These are phyloP conservation scores for Mylabris sibirica DNA, from an alignment of 2,888 invertebrate species.

Conservation along the genomic window DNA sequence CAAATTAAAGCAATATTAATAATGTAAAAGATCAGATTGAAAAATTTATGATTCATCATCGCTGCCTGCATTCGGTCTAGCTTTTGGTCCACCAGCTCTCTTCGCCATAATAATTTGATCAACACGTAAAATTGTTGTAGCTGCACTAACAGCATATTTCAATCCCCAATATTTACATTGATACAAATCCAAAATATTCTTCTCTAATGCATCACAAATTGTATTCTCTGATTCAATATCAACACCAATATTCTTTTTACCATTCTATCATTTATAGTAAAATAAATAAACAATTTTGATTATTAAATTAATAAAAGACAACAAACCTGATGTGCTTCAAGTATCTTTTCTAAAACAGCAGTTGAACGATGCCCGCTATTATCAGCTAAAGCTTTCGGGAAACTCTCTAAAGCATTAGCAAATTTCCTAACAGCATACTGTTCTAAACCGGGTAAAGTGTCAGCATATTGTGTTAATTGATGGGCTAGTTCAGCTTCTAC, in stretches of 20 bases:
- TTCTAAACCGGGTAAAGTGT: constrained; percentile 91
- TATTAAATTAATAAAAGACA: constrained; percentile 31
- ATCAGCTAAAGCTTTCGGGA: constrained; percentile 93
- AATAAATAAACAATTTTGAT: not conserved
- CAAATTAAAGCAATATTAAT: not conserved
- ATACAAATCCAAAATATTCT: constrained; percentile 84
- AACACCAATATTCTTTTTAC: constrained; percentile 78
- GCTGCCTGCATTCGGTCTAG: constrained; percentile 68
- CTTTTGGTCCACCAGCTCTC: constrained; percentile 93
- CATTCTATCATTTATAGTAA: constrained; percentile 65
- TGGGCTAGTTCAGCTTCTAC: constrained; percentile 93
- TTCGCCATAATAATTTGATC: constrained; percentile 99
- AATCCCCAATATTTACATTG: constrained; percentile 91
- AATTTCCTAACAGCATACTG: constrained; percentile 98
- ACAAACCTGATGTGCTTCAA: constrained; percentile 85
- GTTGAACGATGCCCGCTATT: constrained; percentile 92
- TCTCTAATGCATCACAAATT: constrained; percentile 78
- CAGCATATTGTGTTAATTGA: constrained; percentile 85
- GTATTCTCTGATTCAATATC: constrained; percentile 84
- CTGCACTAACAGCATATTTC: constrained; percentile 93
- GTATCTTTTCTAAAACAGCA: constrained; percentile 85
- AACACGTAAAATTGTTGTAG: constrained; percentile 90
- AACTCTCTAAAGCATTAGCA: constrained; percentile 84
- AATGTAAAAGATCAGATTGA: not conserved
- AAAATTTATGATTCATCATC: constrained; percentile 70